phyloP scores from a whole-genome alignment of 2,113 vertebrate genomes.

The Galeopterus variegatus region DNA sequence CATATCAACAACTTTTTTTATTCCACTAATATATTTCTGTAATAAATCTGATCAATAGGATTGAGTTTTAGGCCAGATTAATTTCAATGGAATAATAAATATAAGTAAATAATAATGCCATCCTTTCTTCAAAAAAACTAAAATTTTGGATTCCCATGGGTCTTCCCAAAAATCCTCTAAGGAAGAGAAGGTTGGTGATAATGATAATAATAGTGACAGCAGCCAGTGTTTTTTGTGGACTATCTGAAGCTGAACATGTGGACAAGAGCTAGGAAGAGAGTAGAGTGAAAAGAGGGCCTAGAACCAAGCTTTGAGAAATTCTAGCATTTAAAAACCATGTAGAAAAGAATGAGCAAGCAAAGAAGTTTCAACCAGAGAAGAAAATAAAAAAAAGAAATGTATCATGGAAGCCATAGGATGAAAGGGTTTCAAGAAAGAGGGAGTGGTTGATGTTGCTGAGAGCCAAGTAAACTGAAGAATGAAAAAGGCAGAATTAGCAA shows the following conservation, averaged over 20 bases:
- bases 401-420: neutral
- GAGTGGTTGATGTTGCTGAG: neutral
- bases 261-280: neutral
- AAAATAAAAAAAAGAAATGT: neutral
- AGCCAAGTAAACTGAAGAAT: neutral
- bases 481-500: neutral
- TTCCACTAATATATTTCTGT: neutral
- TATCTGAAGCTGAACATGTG: neutral
- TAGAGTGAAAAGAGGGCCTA: neutral
- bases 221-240: neutral
- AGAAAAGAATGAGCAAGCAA: neutral
- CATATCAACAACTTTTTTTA: neutral
- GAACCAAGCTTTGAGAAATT: neutral
- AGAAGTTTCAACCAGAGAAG: neutral
- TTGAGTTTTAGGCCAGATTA: neutral
- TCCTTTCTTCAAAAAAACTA: constrained; percentile 17
- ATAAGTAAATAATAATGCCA: constrained; percentile 21
- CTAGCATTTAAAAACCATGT: constrained; percentile 1
- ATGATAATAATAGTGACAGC: neutral
- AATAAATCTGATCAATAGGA: neutral
- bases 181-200: neutral
- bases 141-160: constrained; percentile 9
- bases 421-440: neutral
- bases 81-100: constrained; percentile 32
- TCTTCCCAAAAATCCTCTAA: constrained; percentile 4